Percentiles rank a stretch among this genome's conserved stretches.
phyloP scores from a whole-genome alignment of 2,113 vertebrate species.

The Leptobrachium leishanense region DNA sequence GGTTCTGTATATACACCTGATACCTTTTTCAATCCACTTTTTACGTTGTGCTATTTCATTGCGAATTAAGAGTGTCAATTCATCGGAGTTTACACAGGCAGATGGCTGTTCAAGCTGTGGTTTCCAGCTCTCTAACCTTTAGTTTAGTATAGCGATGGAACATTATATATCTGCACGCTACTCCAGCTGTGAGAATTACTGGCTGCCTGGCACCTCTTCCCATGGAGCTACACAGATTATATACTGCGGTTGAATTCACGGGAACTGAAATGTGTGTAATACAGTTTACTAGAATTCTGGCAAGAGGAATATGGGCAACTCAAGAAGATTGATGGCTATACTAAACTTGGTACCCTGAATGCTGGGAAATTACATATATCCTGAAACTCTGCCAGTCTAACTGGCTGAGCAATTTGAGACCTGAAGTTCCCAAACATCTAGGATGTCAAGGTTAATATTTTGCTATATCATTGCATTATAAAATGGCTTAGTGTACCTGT shows the following conservation, averaged over 20 bases:
- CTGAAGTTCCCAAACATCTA: too few species aligned
- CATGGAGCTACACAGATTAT: slow-evolving; percentile 3
- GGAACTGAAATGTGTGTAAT: neutral
- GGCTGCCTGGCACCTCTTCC: neutral
- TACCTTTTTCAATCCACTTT: too few species aligned
- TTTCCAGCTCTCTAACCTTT: slow-evolving; percentile 12
- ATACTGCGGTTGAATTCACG: neutral
- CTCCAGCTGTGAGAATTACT: slow-evolving; percentile 33
- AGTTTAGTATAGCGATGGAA: neutral
- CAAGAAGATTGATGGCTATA: neutral
- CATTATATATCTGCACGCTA: neutral
- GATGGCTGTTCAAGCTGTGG: neutral
- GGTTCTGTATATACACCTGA: too few species aligned
- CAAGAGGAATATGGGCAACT: neutral
- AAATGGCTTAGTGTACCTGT: too few species aligned
- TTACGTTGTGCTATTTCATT: too few species aligned
- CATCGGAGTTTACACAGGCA: too few species aligned
- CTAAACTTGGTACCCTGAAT: neutral
- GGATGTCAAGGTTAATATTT: too few species aligned
- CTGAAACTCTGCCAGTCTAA: too few species aligned
- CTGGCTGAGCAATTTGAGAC: too few species aligned
- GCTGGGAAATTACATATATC: too few species aligned
- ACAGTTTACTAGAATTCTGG: neutral
- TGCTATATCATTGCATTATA: too few species aligned
- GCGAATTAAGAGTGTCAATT: too few species aligned